phyloP scores from a whole-genome alignment of 2,797 vertebrate genomes.

The Discoglossus pictus region DNA sequence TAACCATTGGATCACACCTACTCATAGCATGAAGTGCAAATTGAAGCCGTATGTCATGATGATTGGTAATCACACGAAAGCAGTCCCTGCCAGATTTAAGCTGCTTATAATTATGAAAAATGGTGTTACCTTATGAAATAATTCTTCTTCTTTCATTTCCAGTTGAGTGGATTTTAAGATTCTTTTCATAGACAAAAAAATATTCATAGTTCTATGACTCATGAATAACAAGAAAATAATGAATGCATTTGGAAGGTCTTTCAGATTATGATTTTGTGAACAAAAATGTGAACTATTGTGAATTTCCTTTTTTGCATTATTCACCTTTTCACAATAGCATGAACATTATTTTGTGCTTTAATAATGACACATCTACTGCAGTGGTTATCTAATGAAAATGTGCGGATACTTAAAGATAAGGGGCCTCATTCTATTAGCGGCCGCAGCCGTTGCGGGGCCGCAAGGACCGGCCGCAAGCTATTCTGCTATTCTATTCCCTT shows the following conservation, averaged over 20 bases:
- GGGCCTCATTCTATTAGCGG: too few relatives aligned
- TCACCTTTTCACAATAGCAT: constrained; percentile 20
- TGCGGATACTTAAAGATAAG: constrained; percentile 4
- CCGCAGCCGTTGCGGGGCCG: too few relatives aligned
- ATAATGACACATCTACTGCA: constrained; percentile 1
- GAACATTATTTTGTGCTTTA: constrained; percentile 14
- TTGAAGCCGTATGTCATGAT: constrained; percentile 50
- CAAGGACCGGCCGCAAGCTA: too few relatives aligned
- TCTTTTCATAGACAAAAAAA: constrained; percentile 28
- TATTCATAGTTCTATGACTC: constrained; percentile 27
- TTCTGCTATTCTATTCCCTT: too few relatives aligned
- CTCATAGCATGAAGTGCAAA: constrained; percentile 42
- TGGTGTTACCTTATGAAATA: constrained; percentile 42
- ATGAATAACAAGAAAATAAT: constrained; percentile 12
- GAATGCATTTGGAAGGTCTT: neutral
- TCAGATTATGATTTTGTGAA: constrained; percentile 29
- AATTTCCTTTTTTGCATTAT: constrained; percentile 17
- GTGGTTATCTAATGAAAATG: constrained; percentile 17
- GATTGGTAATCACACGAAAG: constrained; percentile 46
- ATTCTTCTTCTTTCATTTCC: constrained; percentile 8
- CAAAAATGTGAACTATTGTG: constrained; percentile 17
- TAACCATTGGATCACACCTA: constrained; percentile 45
- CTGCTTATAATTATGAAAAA: constrained; percentile 42
- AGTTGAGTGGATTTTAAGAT: constrained; percentile 23
- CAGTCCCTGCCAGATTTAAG: constrained; percentile 37